Conservation (phyloP, 2,797 vertebrate genomes). For the Cynodonichthys magdalenae region DNA sequence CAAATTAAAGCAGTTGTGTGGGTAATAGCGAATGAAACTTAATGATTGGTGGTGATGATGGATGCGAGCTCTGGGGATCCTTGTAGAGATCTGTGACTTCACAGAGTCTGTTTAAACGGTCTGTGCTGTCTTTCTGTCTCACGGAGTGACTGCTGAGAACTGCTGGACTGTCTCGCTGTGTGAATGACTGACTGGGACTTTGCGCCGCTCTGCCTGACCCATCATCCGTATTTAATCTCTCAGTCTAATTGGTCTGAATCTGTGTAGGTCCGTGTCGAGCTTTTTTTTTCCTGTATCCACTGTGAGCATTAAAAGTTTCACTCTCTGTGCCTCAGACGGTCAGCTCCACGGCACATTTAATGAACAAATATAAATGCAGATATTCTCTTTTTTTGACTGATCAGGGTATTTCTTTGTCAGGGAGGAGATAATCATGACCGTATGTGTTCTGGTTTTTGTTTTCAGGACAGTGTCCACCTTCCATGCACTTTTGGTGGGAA, state of each 20-base stretch:
- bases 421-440: constrained; percentile 4
- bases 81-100: constrained; percentile 4
- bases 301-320: constrained; percentile 24
- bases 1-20: constrained; percentile 44
- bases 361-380: constrained; percentile 20
- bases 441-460: constrained; percentile 12
- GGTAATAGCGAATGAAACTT: constrained; percentile 40
- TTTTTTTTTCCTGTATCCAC: constrained; percentile 47
- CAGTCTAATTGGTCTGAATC: constrained; percentile 64
- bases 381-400: background rate
- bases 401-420: background rate
- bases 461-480: constrained; percentile 94
- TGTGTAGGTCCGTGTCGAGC: constrained; percentile 47
- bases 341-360: constrained; percentile 13
- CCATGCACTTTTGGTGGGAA: constrained; percentile 92
- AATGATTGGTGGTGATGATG: constrained; percentile 33
- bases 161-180: constrained; percentile 38
- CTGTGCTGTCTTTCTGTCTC: constrained; percentile 38
- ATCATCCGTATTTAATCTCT: constrained; percentile 66
- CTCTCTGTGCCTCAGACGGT: constrained; percentile 18
- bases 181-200: constrained; percentile 52
- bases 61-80: constrained; percentile 17
- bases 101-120: constrained; percentile 22
- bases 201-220: constrained; percentile 46
- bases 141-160: constrained; percentile 41